A percentile compares a stretch with the other conserved stretches of the same genome.
Evolutionary conservation across 2,888 invertebrate species (phyloP).

Genomic region (Cataglyphis albicans): DNA sequence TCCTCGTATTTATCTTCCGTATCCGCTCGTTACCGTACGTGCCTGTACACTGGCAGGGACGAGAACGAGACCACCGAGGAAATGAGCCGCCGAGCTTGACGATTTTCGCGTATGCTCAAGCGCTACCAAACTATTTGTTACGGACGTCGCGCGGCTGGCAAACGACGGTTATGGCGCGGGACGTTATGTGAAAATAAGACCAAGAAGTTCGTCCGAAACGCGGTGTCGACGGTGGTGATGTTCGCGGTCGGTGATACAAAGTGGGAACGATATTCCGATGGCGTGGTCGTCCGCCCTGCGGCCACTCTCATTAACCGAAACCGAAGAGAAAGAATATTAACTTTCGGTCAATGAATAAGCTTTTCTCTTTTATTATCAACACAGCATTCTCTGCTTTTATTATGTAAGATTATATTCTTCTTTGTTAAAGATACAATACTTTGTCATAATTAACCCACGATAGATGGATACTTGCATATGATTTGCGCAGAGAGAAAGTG

Average conservation of each 20-base stretch:
- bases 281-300: slow-evolving; percentile 5
- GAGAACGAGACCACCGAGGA: slow-evolving; percentile 56
- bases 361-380: background rate
- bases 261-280: background rate
- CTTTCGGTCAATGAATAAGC: slow-evolving; percentile 6
- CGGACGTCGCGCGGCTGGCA: slow-evolving; percentile 32
- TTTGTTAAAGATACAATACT: background rate
- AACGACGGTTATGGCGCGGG: slow-evolving; percentile 11
- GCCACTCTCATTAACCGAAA: slow-evolving; percentile 4
- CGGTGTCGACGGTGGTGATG: slow-evolving; percentile 24
- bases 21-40: slow-evolving; percentile 58
- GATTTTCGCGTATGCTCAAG: slow-evolving; percentile 54
- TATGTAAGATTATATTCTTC: background rate
- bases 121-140: slow-evolving; percentile 52
- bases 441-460: background rate
- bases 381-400: background rate
- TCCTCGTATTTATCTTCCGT: slow-evolving; percentile 70
- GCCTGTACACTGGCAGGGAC: slow-evolving; percentile 44
- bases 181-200: slow-evolving; percentile 40
- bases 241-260: slow-evolving; percentile 28
- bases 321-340: slow-evolving; percentile 16
- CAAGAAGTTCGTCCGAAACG: slow-evolving; percentile 33
- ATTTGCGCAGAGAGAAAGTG: background rate
- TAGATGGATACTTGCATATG: background rate
- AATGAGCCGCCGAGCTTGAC: slow-evolving; percentile 51